phyloP scores from a whole-genome alignment of 2,888 invertebrate genomes.

The Amiota minor region DNA sequence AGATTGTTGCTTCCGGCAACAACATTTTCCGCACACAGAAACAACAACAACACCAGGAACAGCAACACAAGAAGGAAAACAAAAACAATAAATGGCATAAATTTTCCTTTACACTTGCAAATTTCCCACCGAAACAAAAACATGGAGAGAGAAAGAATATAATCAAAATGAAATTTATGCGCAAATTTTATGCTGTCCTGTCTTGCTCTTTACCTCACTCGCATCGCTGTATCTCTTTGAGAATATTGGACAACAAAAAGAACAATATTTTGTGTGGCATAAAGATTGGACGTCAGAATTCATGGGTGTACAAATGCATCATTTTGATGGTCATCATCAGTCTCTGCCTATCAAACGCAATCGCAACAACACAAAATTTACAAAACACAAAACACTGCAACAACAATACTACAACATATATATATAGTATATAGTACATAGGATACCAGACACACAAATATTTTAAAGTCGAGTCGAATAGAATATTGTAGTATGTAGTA shows the following conservation, averaged over 20 bases:
- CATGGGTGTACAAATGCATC: conserved; percentile 71
- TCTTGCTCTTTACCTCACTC: conserved; percentile 8
- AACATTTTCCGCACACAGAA: conserved; percentile 35
- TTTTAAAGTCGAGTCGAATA: no score
- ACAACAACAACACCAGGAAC: conserved; percentile 4
- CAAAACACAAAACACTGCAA: conserved; percentile 33
- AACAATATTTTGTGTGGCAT: conserved; percentile 48
- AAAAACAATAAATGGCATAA: conserved; percentile 49
- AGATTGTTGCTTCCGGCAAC: conserved; percentile 65
- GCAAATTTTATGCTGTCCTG: conserved; percentile 4
- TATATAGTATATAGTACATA: conserved; percentile 42
- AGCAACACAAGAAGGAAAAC: not conserved
- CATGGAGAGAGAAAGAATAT: conserved; percentile 36
- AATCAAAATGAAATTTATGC: conserved; percentile 21
- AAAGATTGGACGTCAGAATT: conserved; percentile 70
- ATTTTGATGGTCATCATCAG: conserved; percentile 72
- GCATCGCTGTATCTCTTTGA: conserved; percentile 43
- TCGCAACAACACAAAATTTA: conserved; percentile 50
- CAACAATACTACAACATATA: conserved; percentile 11
- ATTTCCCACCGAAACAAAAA: conserved; percentile 41
- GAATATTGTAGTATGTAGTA: not conserved
- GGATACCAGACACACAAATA: not conserved
- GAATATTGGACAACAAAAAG: conserved; percentile 42
- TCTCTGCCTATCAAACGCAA: conserved; percentile 68
- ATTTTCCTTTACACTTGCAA: conserved; percentile 48